These are phyloP conservation scores for Xestoiulus laeticollis DNA, from an alignment of 2,888 invertebrate genomes.

Conservation along the genomic window DNA sequence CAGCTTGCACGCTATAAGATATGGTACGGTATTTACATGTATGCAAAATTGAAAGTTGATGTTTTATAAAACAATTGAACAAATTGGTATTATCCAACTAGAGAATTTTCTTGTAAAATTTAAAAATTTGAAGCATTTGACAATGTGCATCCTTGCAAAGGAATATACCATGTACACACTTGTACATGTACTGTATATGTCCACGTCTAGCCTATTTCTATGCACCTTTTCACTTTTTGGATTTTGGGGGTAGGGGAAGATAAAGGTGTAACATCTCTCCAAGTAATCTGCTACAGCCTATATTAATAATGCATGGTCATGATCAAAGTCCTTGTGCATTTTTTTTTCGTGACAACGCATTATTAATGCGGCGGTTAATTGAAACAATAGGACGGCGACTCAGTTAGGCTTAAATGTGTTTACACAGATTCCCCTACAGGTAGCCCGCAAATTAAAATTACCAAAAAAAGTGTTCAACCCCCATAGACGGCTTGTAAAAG, in stretches of 20 bases:
- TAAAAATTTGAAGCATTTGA: too few species aligned
- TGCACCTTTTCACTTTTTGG: neutral
- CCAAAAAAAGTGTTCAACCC: neutral
- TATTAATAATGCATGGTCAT: slow-evolving; percentile 34
- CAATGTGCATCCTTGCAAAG: too few species aligned
- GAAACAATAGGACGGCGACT: neutral
- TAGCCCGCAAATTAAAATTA: slow-evolving; percentile 19
- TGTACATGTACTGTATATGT: neutral
- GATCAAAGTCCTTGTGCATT: slow-evolving; percentile 32
- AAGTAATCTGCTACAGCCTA: neutral
- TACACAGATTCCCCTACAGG: slow-evolving; percentile 5
- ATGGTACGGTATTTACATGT: too few species aligned
- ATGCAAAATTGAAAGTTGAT: too few species aligned
- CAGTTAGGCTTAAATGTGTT: slow-evolving; percentile 25
- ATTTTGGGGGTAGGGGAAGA: neutral
- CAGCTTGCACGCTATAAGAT: too few species aligned
- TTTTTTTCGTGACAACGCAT: slow-evolving; percentile 24
- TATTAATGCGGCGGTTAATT: slow-evolving; percentile 37
- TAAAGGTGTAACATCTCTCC: neutral
- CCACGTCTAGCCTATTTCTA: neutral
- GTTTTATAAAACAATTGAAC: too few species aligned
- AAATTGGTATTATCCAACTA: too few species aligned
- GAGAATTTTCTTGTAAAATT: too few species aligned
- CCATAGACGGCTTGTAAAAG: neutral
- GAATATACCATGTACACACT: too few species aligned